phyloP scores from a whole-genome alignment of 2,888 invertebrate genomes.

The Notocelia uddmanniana region DNA sequence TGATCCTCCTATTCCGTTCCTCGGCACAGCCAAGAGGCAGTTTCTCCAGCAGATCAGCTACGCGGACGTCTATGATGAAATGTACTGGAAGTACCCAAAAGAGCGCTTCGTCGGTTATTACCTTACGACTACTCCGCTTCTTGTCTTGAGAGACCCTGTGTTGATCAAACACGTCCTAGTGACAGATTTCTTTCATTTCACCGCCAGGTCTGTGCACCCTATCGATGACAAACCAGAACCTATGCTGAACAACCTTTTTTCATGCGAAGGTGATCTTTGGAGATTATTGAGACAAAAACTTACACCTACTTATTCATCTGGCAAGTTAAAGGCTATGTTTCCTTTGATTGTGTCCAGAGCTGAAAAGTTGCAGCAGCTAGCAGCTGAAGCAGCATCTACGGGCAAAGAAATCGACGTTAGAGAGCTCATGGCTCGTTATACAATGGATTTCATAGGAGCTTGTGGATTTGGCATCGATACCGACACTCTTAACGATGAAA shows the following conservation, averaged over 20 bases:
- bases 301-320: conserved; percentile 51
- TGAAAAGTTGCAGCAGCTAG: conserved; percentile 39
- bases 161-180: conserved; percentile 50
- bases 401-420: conserved; percentile 37
- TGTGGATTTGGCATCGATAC: conserved; percentile 51
- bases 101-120: conserved; percentile 50
- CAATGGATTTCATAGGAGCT: conserved; percentile 51
- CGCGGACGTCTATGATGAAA: conserved; percentile 42
- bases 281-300: conserved; percentile 46
- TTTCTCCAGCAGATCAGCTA: conserved; percentile 44
- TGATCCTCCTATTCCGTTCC: conserved; percentile 48
- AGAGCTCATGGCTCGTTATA: conserved; percentile 51
- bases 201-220: conserved; percentile 46
- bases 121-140: conserved; percentile 42
- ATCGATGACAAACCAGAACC: conserved; percentile 48
- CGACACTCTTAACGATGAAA: conserved; percentile 48
- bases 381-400: conserved; percentile 24
- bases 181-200: conserved; percentile 50
- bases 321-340: conserved; percentile 54
- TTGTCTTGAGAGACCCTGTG: conserved; percentile 52
- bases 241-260: conserved; percentile 49
- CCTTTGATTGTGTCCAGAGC: conserved; percentile 51
- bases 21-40: conserved; percentile 45
- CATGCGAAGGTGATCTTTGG: conserved; percentile 52
- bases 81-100: conserved; percentile 49